Percentiles rank a stretch among this genome's conserved stretches.
Evolutionary conservation across 2,888 invertebrate species (phyloP).

Genomic region (Ormia ochracea): DNA sequence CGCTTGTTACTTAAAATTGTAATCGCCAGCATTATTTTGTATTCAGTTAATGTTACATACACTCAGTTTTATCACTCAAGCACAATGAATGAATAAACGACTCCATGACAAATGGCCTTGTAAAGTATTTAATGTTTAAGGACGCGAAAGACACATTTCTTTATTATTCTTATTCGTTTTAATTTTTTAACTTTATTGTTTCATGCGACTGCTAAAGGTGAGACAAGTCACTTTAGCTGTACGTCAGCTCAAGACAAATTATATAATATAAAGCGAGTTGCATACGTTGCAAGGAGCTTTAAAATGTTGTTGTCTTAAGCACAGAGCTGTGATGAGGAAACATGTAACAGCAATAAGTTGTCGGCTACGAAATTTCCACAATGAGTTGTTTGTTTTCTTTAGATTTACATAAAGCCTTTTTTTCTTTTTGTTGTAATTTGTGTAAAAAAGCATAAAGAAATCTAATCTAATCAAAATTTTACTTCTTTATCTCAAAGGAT

Average conservation of each 20-base stretch:
- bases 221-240: constrained; percentile 14
- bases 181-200: constrained; percentile 21
- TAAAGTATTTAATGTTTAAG: constrained; percentile 51
- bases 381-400: not conserved
- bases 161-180: constrained; percentile 27
- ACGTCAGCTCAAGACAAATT: constrained; percentile 41
- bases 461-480: too few species aligned
- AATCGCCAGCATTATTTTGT: constrained; percentile 47
- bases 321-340: constrained; percentile 2
- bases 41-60: constrained; percentile 41
- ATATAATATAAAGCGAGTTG: constrained; percentile 28
- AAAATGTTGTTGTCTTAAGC: not conserved
- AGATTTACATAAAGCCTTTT: constrained; percentile 12
- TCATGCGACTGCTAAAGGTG: constrained; percentile 29
- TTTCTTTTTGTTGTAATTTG: too few species aligned
- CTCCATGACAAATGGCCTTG: constrained; percentile 54
- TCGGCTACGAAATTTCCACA: constrained; percentile 17
- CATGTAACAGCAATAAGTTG: constrained; percentile 31
- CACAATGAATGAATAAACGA: constrained; percentile 47
- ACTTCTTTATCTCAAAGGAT: too few species aligned
- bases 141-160: constrained; percentile 40
- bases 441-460: too few species aligned
- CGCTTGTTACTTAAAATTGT: constrained; percentile 10
- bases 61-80: constrained; percentile 44
- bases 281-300: not conserved